Evolutionary conservation across 2,113 vertebrate species (phyloP), one percentile per base, ranked within the genome.

Genomic region (Sceloporus tristichus): DNA sequence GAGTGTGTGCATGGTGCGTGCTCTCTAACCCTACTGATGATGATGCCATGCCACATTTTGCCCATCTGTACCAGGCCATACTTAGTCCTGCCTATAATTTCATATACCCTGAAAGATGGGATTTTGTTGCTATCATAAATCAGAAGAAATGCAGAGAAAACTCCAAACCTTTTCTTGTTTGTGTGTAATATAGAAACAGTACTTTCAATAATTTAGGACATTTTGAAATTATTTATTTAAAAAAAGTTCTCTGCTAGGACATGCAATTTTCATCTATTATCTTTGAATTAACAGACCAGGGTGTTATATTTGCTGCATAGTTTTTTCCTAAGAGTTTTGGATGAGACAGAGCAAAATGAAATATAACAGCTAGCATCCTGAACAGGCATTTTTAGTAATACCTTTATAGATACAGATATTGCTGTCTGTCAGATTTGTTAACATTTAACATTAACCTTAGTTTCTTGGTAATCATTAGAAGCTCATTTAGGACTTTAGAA

Each of bases 391-490:
- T 85, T 85, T 40, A 87, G 11, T 78, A 85, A 66, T 40, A 91
- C 83, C 42, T 89, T 92, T 90, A 90, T 40, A 86, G 75, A 90
- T 91, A 74, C 88, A 79, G 92, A 73, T 29, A 78, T 88, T 90
- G 77, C 92, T 92, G 91, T 92, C 91, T 90, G 90, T 93, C 87
- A 92, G 88, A 91, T 90, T 90, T 91, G 88, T 1, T 80, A 40
- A 14, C 91, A 54, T 94, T 91, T 89, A 94, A 87, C 82, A 93
- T 86, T 89, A 91, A 92, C 92, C 89, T 94, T 95, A 92, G 48
- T 48, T 48, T 92, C 92, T 80, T 91, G 91, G 89, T 95, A 93
- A 84, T 84, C 91, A 85, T 91, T 88, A 91, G 93, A 94, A 88
- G 87, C 93, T 94, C 90, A 90, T 56, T 79, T 80, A 13, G 18